phyloP scores from a whole-genome alignment of 2,113 vertebrate species.

The Sterna hirundo region DNA sequence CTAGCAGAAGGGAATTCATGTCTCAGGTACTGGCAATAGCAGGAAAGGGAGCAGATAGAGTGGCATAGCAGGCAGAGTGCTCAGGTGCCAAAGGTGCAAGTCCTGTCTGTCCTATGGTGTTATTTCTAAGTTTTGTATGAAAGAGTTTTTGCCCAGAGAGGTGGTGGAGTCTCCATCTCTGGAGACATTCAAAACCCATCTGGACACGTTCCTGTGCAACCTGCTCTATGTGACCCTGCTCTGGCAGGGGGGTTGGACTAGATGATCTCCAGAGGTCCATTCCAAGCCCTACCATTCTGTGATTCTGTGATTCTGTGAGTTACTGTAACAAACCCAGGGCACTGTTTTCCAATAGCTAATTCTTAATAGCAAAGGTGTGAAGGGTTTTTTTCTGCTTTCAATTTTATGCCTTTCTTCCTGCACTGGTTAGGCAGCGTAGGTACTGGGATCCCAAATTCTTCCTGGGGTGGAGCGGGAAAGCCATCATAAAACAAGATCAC shows the following conservation, averaged over 20 bases:
- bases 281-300: too few species aligned
- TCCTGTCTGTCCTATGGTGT: background rate
- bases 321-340: background rate
- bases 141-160: background rate
- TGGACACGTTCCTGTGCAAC: too few species aligned
- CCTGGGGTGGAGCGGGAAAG: background rate
- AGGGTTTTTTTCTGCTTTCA: background rate
- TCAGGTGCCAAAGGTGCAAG: background rate
- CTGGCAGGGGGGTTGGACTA: too few species aligned
- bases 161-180: too few species aligned
- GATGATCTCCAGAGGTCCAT: too few species aligned
- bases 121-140: background rate
- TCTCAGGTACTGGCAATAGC: background rate
- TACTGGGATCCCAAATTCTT: background rate
- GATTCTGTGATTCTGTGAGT: background rate
- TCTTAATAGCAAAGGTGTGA: background rate
- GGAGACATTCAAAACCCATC: too few species aligned
- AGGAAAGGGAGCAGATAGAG: background rate
- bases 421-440: background rate
- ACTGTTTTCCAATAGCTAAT: background rate
- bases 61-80: background rate
- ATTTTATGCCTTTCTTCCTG: background rate
- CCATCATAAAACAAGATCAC: fast-evolving
- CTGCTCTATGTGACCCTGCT: too few species aligned
- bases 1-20: background rate